These are phyloP conservation scores for Nemurella pictetii DNA, from an alignment of 2,888 invertebrate species.

Conservation along the genomic window DNA sequence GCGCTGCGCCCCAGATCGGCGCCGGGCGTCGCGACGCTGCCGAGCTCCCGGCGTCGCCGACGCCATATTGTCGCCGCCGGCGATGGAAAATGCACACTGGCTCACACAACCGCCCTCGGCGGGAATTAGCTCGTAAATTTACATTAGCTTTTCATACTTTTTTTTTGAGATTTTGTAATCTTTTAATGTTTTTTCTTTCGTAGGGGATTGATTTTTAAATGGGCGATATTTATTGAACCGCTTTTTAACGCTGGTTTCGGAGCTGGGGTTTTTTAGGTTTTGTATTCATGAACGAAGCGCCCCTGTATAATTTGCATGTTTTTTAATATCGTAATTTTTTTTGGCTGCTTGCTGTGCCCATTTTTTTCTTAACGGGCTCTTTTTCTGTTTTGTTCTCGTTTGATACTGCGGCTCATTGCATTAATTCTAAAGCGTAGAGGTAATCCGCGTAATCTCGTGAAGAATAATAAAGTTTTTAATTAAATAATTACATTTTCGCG, in stretches of 20 bases:
- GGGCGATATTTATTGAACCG: background rate
- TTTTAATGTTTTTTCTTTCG: background rate
- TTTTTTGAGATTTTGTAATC: background rate
- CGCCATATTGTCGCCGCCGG: conserved; percentile 34
- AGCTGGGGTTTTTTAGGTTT: background rate
- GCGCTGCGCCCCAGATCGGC: conserved; percentile 33
- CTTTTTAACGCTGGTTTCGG: background rate
- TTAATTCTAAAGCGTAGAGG: background rate
- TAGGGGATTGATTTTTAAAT: background rate
- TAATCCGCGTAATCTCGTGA: background rate
- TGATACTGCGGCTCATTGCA: background rate
- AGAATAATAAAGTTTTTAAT: background rate
- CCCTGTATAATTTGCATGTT: background rate
- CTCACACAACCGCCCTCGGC: background rate
- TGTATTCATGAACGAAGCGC: background rate
- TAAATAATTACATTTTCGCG: background rate
- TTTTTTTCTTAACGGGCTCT: background rate
- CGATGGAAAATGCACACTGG: background rate
- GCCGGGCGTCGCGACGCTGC: conserved; percentile 30
- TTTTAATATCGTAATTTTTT: background rate
- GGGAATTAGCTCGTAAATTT: background rate
- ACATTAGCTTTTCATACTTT: background rate
- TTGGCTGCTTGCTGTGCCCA: background rate
- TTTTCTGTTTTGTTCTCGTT: background rate
- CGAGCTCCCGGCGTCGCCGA: too few species aligned